These are phyloP conservation scores for Drosophila cognata DNA, from an alignment of 2,888 invertebrate species.

Conservation along the genomic window DNA sequence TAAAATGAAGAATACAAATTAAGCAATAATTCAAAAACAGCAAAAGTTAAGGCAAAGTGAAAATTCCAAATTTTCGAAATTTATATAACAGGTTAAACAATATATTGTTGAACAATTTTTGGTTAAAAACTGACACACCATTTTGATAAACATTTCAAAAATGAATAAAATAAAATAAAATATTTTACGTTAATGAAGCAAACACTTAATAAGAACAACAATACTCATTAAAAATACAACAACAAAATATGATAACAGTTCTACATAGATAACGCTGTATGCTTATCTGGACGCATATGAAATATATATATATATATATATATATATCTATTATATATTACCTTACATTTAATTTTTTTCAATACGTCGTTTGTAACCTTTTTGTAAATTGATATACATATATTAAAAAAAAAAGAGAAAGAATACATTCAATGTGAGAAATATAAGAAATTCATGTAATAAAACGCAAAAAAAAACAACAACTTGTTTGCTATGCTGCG, in stretches of 20 bases:
- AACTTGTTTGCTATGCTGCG: slow-evolving; percentile 64
- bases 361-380: slow-evolving; percentile 75
- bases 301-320: slow-evolving; percentile 25
- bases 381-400: slow-evolving; percentile 69
- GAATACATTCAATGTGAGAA: slow-evolving; percentile 73
- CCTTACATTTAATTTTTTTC: slow-evolving; percentile 64
- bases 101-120: slow-evolving; percentile 77
- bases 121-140: slow-evolving; percentile 57
- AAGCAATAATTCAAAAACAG: slow-evolving; percentile 37
- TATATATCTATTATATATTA: slow-evolving; percentile 42
- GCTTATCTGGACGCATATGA: slow-evolving; percentile 42
- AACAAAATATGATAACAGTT: slow-evolving; percentile 33
- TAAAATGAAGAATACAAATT: slow-evolving; percentile 70
- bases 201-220: slow-evolving; percentile 72
- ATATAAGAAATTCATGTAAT: slow-evolving; percentile 74
- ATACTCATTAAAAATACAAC: slow-evolving; percentile 70
- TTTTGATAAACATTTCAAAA: slow-evolving; percentile 44
- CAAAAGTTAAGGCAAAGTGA: slow-evolving; percentile 41
- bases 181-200: slow-evolving; percentile 42
- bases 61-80: slow-evolving; percentile 72
- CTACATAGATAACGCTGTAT: slow-evolving; percentile 44
- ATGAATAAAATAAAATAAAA: slow-evolving; percentile 24
- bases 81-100: slow-evolving; percentile 27
- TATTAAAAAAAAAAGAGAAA: slow-evolving; percentile 42
- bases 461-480: slow-evolving; percentile 71